These are phyloP conservation scores for Astreopora myriophthalma DNA, from an alignment of 64 coral and sea anemone species.

Conservation along the genomic window DNA sequence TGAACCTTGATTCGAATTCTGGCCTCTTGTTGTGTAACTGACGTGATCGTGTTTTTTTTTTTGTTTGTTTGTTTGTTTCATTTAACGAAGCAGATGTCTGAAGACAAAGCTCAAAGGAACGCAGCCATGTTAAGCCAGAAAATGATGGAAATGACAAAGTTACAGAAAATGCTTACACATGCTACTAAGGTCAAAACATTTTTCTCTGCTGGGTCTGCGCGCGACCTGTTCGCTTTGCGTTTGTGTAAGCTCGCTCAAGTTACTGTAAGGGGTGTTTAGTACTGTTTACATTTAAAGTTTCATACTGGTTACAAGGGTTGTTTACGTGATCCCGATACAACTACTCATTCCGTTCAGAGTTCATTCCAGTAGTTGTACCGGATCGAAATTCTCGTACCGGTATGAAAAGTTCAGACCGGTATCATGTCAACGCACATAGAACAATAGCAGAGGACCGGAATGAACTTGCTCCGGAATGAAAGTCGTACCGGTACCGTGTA, in stretches of 20 bases:
- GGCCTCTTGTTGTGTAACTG: neutral
- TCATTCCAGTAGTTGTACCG: no score
- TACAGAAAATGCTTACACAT: slow-evolving; percentile 96
- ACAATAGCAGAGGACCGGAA: no score
- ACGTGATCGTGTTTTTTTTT: neutral
- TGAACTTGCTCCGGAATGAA: no score
- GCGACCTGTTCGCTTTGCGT: neutral
- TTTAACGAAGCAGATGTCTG: slow-evolving; percentile 34
- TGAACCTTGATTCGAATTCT: neutral
- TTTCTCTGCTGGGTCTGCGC: neutral
- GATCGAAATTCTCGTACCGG: no score
- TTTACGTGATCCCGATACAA: no score
- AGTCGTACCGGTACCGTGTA: no score
- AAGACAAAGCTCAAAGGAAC: slow-evolving; percentile 84
- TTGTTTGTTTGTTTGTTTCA: neutral
- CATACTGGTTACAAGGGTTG: no score
- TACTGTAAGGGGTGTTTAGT: no score
- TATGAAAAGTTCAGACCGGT: no score
- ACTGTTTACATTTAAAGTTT: no score
- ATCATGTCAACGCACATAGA: no score
- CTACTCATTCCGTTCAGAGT: no score
- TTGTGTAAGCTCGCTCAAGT: neutral
- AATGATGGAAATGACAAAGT: slow-evolving; percentile 97
- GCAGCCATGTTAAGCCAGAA: slow-evolving; percentile 94
- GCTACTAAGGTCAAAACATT: slow-evolving; percentile 81